Conservation (phyloP, 2,797 vertebrate species). For the Chaunax sp. region DNA sequence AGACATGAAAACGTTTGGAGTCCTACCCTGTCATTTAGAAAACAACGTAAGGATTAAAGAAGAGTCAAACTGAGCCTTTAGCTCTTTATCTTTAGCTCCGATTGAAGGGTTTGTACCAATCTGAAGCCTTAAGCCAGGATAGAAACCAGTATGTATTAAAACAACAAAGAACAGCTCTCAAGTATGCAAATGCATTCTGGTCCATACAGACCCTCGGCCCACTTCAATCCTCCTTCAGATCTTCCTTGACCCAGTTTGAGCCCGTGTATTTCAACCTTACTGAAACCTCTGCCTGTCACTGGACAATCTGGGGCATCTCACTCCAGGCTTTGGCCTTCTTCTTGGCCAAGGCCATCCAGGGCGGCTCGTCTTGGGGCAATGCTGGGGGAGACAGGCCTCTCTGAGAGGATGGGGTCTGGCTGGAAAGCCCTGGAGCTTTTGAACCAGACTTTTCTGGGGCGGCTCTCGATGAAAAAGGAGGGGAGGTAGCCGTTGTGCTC, state of each 20-base stretch:
- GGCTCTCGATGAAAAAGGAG: conserved; percentile 35
- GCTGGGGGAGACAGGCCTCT: conserved; percentile 56
- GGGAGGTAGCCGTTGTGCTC: conserved; percentile 24
- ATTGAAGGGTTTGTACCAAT: conserved; percentile 45
- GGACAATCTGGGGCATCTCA: conserved; percentile 89
- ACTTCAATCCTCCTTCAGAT: neutral
- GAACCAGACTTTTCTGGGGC: conserved; percentile 32
- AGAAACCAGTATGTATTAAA: conserved; percentile 50
- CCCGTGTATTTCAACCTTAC: neutral
- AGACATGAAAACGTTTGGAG: conserved; percentile 5
- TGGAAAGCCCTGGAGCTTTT: conserved; percentile 34
- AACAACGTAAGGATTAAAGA: conserved; percentile 15
- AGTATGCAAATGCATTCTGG: conserved; percentile 70
- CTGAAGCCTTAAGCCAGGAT: conserved; percentile 30
- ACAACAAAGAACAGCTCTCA: conserved; percentile 40
- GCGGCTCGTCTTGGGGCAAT: conserved; percentile 85
- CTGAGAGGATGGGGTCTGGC: conserved; percentile 30
- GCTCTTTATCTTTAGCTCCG: conserved; percentile 34
- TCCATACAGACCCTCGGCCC: conserved; percentile 29
- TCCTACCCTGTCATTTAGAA: conserved; percentile 34
- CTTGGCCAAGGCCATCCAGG: conserved; percentile 94
- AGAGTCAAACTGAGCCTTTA: conserved; percentile 20
- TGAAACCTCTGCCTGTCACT: conserved; percentile 71
- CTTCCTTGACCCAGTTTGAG: neutral
- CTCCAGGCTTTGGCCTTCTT: conserved; percentile 97